phyloP scores from a whole-genome alignment of 2,888 invertebrate genomes.

The Cremastobaeus sp. region DNA sequence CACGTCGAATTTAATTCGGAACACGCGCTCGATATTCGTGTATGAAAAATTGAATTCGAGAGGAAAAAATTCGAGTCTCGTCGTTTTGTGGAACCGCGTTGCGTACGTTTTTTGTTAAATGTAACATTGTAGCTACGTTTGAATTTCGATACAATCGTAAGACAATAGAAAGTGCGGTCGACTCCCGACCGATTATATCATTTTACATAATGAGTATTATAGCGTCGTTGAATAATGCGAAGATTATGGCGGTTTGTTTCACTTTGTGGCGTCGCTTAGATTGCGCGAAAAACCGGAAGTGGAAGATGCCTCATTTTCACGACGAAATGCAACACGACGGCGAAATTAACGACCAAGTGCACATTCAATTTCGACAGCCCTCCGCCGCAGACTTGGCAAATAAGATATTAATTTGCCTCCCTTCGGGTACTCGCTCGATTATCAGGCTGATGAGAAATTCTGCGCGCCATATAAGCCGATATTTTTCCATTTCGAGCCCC shows the following conservation, averaged over 20 bases:
- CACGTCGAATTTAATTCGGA: too few species aligned
- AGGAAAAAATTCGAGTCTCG: too few species aligned
- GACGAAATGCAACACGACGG: slow-evolving; percentile 63
- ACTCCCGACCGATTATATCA: slow-evolving; percentile 12
- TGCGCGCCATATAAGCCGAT: neutral
- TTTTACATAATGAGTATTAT: slow-evolving; percentile 39
- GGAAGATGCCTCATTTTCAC: slow-evolving; percentile 66
- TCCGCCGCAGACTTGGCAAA: slow-evolving; percentile 64
- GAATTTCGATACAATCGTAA: neutral
- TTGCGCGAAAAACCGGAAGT: slow-evolving; percentile 64
- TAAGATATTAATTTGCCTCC: slow-evolving; percentile 68
- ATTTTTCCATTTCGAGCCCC: neutral
- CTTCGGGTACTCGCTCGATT: slow-evolving; percentile 55
- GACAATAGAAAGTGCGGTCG: slow-evolving; percentile 23
- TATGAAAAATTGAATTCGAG: too few species aligned
- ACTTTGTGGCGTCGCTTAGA: slow-evolving; percentile 54
- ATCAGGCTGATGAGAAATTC: slow-evolving; percentile 53
- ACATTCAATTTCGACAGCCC: slow-evolving; percentile 67
- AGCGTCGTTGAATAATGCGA: slow-evolving; percentile 27
- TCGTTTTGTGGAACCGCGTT: too few species aligned
- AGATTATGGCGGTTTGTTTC: slow-evolving; percentile 33
- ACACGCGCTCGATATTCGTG: too few species aligned
- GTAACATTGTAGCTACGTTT: neutral
- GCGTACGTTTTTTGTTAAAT: too few species aligned
- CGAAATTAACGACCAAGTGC: slow-evolving; percentile 71